phyloP scores from a whole-genome alignment of 2,888 invertebrate genomes.

The Papilio protenor region DNA sequence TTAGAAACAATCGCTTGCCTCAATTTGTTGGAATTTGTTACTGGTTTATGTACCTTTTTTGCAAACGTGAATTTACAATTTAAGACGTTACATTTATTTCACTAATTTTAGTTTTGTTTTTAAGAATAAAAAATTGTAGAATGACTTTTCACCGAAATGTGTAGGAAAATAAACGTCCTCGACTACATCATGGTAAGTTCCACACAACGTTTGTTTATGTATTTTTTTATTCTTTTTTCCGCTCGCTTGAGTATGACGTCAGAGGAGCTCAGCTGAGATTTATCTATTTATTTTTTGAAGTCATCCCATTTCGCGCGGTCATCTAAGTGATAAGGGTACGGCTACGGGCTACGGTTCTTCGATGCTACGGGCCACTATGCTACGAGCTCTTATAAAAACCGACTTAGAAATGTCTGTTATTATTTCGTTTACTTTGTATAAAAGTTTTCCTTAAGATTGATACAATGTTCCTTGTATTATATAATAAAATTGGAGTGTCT shows the following conservation, averaged over 20 bases:
- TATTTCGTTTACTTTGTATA: background rate
- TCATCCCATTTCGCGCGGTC: constrained; percentile 6
- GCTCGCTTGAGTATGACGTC: constrained; percentile 1
- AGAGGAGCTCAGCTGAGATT: background rate
- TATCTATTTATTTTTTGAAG: constrained; percentile 18
- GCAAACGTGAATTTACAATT: background rate
- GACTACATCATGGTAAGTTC: background rate
- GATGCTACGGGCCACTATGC: background rate
- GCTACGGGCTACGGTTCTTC: background rate
- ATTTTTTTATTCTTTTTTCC: background rate
- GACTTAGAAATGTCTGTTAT: background rate
- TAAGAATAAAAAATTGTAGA: no score
- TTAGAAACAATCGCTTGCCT: background rate
- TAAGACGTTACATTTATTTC: background rate
- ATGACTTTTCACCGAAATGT: background rate
- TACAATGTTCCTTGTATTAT: background rate
- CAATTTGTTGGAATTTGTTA: background rate
- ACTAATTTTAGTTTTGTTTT: no score
- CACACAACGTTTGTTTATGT: background rate
- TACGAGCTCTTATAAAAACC: constrained; percentile 7
- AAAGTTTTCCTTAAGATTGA: constrained; percentile 7
- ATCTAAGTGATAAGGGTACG: constrained; percentile 20
- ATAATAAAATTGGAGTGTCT: no score
- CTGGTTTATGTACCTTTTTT: no score
- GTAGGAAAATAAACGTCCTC: background rate